A percentile compares a stretch with the other conserved stretches of the same genome.
These are phyloP conservation scores for Lagopus leucura DNA, from an alignment of 2,113 vertebrate species.

Conservation along the genomic window DNA sequence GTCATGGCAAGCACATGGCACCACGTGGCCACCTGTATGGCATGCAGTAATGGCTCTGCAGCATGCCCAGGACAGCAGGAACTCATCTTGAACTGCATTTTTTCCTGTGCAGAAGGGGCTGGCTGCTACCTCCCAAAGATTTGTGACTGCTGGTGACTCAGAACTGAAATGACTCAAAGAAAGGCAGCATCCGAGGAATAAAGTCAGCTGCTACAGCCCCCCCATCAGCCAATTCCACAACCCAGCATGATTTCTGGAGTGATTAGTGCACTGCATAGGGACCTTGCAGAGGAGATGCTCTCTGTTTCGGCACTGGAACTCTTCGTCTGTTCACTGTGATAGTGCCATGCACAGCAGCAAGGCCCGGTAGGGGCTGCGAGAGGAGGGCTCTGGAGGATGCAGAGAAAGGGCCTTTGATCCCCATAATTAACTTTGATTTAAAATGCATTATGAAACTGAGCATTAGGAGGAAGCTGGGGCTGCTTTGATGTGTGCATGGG, in stretches of 20 bases:
- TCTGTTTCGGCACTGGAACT: background rate
- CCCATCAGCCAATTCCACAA: slow-evolving; percentile 4
- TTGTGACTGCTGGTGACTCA: slow-evolving; percentile 54
- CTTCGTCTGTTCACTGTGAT: background rate
- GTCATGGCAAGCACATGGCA: accelerated
- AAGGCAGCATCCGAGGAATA: slow-evolving; percentile 29
- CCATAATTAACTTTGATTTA: background rate
- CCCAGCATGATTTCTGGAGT: background rate
- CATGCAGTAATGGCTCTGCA: accelerated
- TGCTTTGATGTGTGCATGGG: background rate
- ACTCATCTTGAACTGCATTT: background rate
- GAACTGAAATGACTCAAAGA: slow-evolving; percentile 54
- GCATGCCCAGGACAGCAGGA: background rate
- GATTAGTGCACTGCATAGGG: background rate
- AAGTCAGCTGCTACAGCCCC: background rate
- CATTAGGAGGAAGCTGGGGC: background rate
- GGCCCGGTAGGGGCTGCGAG: background rate
- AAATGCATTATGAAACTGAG: background rate
- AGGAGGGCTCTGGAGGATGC: background rate
- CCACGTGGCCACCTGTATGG: accelerated
- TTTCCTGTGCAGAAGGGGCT: background rate
- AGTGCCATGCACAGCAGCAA: background rate
- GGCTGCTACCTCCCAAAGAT: slow-evolving; percentile 18
- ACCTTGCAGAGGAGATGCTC: background rate
- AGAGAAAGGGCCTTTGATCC: slow-evolving; percentile 23